Conservation (phyloP, 2,113 vertebrate species). For the Equus quagga region DNA sequence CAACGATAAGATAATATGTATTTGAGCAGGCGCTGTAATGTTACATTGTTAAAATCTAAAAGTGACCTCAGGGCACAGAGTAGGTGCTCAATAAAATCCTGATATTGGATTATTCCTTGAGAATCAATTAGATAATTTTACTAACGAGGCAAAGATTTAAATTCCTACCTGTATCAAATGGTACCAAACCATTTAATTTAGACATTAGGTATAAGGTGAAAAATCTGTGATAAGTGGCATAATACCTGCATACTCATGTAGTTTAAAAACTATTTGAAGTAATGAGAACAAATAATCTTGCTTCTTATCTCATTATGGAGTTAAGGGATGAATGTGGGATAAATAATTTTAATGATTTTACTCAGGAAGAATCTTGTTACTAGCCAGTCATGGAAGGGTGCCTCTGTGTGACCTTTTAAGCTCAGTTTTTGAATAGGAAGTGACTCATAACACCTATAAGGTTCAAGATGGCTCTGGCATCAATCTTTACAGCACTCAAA, state of each 20-base stretch:
- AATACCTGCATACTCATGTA: not conserved
- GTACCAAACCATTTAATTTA: not conserved
- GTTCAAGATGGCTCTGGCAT: not conserved
- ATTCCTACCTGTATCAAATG: not conserved
- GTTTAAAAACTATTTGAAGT: not conserved
- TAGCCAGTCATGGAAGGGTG: not conserved
- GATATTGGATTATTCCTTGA: not conserved
- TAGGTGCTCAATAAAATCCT: not conserved
- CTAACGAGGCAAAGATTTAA: not conserved
- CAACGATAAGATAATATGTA: slow-evolving; percentile 47
- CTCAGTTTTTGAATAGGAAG: not conserved
- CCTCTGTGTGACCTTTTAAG: not conserved
- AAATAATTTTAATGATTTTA: not conserved
- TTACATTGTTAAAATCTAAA: slow-evolving; percentile 26
- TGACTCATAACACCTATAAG: not conserved
- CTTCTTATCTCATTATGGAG: not conserved
- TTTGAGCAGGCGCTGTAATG: not conserved
- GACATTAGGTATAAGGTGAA: not conserved
- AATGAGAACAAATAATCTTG: not conserved
- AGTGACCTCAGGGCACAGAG: not conserved
- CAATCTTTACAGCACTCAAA: not conserved
- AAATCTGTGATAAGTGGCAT: not conserved
- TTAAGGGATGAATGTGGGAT: not conserved
- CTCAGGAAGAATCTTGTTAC: not conserved
- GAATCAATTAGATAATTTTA: not conserved